A percentile compares a stretch with the other conserved stretches of the same genome.
These are phyloP conservation scores for Myiotriccus ornatus DNA, from an alignment of 2,797 vertebrate genomes.

Conservation along the genomic window DNA sequence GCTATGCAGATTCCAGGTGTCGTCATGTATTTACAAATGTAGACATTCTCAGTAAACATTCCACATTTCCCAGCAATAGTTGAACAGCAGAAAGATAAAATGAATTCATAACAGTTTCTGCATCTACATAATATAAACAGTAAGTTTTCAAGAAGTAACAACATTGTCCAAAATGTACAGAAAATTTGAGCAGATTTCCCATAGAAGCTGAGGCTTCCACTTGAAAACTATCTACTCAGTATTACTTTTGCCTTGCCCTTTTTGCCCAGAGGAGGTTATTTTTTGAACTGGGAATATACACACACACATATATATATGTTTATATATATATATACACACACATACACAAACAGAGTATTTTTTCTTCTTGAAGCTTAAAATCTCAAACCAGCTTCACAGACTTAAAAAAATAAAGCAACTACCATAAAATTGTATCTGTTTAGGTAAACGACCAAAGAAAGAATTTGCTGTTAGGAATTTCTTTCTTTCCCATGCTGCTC, in stretches of 20 bases:
- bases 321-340: background rate
- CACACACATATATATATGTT: too few relatives aligned
- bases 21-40: background rate
- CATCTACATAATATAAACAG: background rate
- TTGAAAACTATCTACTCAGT: background rate
- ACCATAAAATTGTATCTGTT: background rate
- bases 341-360: background rate
- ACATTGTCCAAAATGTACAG: background rate
- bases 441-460: background rate
- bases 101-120: background rate
- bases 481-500: background rate
- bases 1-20: background rate
- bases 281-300: background rate
- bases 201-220: background rate
- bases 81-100: background rate
- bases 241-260: background rate
- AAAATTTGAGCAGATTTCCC: background rate
- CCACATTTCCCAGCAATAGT: background rate
- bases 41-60: background rate
- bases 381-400: background rate
- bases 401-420: background rate
- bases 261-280: background rate
- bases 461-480: background rate
- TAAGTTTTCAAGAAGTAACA: background rate
- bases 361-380: background rate